A percentile compares a stretch with the other conserved stretches of the same genome.
These are phyloP conservation scores for Orussus abietinus DNA, from an alignment of 1,140 invertebrate species.

Conservation along the genomic window DNA sequence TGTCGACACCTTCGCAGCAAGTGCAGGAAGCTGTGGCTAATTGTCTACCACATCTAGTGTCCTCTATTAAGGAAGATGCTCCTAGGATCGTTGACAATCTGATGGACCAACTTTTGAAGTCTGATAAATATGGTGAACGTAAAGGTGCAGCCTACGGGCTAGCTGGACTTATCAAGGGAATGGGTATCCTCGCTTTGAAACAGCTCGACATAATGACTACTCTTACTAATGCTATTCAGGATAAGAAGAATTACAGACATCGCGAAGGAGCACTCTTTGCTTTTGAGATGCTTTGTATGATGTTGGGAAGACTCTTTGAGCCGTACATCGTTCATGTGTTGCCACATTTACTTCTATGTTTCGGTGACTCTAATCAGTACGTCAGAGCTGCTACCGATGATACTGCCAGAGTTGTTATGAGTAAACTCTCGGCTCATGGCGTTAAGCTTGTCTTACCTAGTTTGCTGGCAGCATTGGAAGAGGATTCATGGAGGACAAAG, in stretches of 20 bases:
- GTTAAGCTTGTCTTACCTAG: slow-evolving; percentile 93
- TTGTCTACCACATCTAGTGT: slow-evolving; percentile 90
- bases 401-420: slow-evolving; percentile 94
- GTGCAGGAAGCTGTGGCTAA: slow-evolving; percentile 98
- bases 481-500: slow-evolving; percentile 99
- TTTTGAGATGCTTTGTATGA: slow-evolving; percentile 94
- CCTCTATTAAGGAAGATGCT: slow-evolving; percentile 86
- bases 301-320: slow-evolving; percentile 94
- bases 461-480: slow-evolving; percentile 87
- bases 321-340: slow-evolving; percentile 97
- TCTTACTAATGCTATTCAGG: slow-evolving; percentile 90
- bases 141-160: slow-evolving; percentile 88
- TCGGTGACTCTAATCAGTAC: slow-evolving; percentile 91
- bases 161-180: slow-evolving; percentile 88
- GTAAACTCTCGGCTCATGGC: slow-evolving; percentile 91
- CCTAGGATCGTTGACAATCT: slow-evolving; percentile 84
- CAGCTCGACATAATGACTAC: slow-evolving; percentile 95
- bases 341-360: slow-evolving; percentile 91
- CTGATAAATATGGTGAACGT: slow-evolving; percentile 95
- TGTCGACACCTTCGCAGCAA: slow-evolving; percentile 94
- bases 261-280: slow-evolving; percentile 95
- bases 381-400: slow-evolving; percentile 90
- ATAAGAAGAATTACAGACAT: slow-evolving; percentile 92
- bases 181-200: slow-evolving; percentile 93
- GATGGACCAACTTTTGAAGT: slow-evolving; percentile 83